Evolutionary conservation across 2,113 vertebrate species (phyloP).

Genomic region (Carettochelys insculpta): DNA sequence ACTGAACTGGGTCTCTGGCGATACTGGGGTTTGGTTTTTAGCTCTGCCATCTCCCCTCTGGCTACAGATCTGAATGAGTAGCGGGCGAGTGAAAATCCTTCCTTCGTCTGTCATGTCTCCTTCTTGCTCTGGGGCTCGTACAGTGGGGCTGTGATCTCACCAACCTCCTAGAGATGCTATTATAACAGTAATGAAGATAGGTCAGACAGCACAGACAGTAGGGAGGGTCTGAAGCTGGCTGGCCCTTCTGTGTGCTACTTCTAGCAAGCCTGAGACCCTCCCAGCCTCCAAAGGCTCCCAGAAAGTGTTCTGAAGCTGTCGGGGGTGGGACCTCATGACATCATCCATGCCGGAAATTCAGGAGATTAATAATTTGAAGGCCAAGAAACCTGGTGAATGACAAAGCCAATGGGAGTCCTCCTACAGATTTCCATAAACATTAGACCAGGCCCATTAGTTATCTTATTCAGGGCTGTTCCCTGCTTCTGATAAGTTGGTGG

Average conservation of each 20-base stretch:
- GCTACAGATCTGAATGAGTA: accelerated
- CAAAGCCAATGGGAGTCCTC: neutral
- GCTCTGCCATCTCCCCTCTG: neutral
- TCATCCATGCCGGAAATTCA: accelerated
- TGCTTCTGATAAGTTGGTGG: neutral
- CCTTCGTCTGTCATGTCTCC: neutral
- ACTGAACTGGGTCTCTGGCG: neutral
- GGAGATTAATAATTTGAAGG: neutral
- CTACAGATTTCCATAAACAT: neutral
- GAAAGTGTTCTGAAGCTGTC: neutral
- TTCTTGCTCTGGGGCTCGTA: too few species aligned
- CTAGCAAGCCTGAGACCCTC: neutral
- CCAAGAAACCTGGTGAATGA: neutral
- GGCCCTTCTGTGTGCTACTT: neutral
- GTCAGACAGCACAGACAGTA: neutral
- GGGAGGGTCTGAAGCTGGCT: neutral
- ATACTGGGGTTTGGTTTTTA: accelerated
- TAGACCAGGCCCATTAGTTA: neutral
- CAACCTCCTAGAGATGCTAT: neutral
- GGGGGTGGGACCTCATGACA: neutral
- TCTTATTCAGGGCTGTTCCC: neutral
- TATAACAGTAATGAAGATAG: neutral
- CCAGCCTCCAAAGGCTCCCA: neutral
- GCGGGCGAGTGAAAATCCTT: accelerated
- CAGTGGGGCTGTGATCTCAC: accelerated